Evolutionary conservation across 2,113 vertebrate species (phyloP).

Genomic region (Xiphias gladius): DNA sequence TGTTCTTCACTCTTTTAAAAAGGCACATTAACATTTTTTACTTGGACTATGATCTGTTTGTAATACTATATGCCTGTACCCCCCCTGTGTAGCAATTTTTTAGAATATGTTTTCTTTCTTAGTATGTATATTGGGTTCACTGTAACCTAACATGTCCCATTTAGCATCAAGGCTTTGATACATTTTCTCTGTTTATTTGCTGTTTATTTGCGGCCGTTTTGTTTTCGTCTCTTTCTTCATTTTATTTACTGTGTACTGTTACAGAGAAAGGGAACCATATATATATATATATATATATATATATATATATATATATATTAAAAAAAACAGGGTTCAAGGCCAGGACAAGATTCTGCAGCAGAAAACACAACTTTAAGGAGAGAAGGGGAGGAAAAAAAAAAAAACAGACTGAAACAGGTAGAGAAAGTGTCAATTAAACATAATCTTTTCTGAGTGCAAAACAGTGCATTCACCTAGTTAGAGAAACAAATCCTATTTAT

Average conservation of each 20-base stretch:
- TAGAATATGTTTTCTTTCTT: neutral
- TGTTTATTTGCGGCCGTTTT: neutral
- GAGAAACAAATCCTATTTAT: constrained; percentile 1
- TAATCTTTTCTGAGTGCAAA: constrained; percentile 15
- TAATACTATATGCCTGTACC: neutral
- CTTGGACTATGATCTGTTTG: neutral
- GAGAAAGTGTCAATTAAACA: constrained; percentile 9
- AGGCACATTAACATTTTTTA: neutral
- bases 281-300: no score
- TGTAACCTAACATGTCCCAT: neutral
- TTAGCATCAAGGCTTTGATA: neutral
- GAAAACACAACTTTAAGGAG: constrained; percentile 2
- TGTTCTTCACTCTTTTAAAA: neutral
- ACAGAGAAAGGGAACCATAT: neutral
- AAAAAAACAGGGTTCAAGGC: constrained; percentile 22
- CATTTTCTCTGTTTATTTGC: constrained; percentile 1
- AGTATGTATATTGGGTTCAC: neutral
- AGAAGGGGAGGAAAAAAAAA: neutral
- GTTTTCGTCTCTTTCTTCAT: neutral
- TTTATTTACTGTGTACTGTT: neutral
- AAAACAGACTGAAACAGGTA: neutral
- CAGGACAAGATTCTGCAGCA: constrained; percentile 16
- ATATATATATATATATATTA: no score
- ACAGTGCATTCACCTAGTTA: constrained; percentile 5
- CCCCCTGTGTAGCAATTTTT: neutral